phyloP scores from a whole-genome alignment of 2,888 invertebrate species.

The Allolobophora icterica region DNA sequence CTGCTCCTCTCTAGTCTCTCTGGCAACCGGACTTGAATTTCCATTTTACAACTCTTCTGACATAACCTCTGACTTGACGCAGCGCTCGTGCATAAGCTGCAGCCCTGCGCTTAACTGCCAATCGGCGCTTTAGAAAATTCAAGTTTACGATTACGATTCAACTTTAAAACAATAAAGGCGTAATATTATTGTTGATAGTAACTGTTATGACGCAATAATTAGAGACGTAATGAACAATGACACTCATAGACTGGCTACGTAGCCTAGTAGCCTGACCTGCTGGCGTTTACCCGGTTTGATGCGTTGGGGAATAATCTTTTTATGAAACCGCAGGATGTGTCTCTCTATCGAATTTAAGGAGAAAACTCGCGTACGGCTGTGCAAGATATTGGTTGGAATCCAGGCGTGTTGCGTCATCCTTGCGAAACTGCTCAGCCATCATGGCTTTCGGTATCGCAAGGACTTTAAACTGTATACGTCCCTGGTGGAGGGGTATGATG shows the following conservation, averaged over 20 bases:
- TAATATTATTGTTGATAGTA: neutral
- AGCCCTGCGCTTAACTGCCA: no score
- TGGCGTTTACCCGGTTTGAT: neutral
- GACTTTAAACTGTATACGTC: neutral
- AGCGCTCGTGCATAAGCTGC: no score
- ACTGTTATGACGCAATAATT: neutral
- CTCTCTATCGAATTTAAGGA: neutral
- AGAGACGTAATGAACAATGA: neutral
- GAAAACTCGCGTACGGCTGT: neutral
- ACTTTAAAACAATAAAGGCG: no score
- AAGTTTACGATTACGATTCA: no score
- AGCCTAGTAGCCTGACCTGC: neutral
- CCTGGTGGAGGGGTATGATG: slow-evolving; percentile 19
- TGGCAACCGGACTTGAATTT: no score
- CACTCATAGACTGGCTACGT: neutral
- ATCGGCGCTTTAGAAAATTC: no score
- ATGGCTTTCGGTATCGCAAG: slow-evolving; percentile 7
- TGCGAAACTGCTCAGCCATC: neutral
- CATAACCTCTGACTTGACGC: no score
- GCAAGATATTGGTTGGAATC: neutral
- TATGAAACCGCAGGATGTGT: neutral
- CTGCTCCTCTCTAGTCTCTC: no score
- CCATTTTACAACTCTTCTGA: no score
- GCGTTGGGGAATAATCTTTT: neutral
- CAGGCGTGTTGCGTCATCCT: neutral